phyloP scores from a whole-genome alignment of 1,140 invertebrate genomes.

The Proales similis region DNA sequence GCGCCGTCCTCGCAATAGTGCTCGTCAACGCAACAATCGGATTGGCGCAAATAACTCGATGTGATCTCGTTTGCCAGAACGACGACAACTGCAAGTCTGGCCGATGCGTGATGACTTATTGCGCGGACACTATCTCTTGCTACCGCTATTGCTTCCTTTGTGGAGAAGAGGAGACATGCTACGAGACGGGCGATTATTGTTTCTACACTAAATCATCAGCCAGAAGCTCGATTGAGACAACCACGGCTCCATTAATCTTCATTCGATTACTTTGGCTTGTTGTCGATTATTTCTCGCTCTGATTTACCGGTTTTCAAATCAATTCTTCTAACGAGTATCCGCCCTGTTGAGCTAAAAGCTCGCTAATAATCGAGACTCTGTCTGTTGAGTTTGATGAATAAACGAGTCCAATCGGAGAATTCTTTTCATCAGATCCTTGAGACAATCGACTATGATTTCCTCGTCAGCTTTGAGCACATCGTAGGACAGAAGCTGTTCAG shows the following conservation, averaged over 20 bases:
- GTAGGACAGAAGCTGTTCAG: too few species aligned
- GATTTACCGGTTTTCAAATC: background rate
- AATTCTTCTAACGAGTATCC: conserved; percentile 3
- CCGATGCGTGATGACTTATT: conserved; percentile 27
- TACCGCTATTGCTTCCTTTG: conserved; percentile 25
- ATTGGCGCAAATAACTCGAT: too few species aligned
- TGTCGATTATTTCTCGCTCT: background rate
- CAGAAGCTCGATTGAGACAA: too few species aligned
- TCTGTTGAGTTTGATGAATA: conserved; percentile 11
- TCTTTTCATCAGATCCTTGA: conserved; percentile 36
- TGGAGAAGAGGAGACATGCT: conserved; percentile 2
- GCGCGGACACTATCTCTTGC: conserved; percentile 11
- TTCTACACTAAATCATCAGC: conserved; percentile 19
- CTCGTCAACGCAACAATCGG: too few species aligned
- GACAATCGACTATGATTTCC: conserved; percentile 28
- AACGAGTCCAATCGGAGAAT: conserved; percentile 21
- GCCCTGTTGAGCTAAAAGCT: background rate
- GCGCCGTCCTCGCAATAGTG: too few species aligned
- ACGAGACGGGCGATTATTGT: conserved; percentile 26
- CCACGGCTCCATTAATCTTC: background rate
- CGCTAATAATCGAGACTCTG: background rate
- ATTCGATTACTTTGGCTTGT: background rate
- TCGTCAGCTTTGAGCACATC: too few species aligned
- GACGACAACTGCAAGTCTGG: conserved; percentile 33
- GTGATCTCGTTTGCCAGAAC: conserved; percentile 31